Conservation (phyloP, 1,140 invertebrate genomes). For the Caenorhabditis inopinata region DNA sequence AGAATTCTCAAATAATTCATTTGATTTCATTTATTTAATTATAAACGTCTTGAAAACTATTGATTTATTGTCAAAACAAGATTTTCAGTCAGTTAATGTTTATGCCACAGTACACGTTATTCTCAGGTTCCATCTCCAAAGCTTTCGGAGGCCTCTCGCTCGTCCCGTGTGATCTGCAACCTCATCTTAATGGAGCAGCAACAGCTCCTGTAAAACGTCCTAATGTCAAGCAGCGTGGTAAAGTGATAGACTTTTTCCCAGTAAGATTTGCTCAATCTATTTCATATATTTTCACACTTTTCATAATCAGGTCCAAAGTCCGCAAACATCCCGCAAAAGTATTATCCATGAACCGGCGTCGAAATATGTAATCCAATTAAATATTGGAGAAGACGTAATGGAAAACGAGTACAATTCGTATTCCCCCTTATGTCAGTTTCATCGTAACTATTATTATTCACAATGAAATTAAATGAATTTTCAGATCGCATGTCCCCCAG, state of each 20-base stretch:
- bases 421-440: neutral
- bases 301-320: neutral
- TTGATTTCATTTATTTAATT: too few relatives aligned
- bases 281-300: neutral
- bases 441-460: too few relatives aligned
- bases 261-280: too few relatives aligned
- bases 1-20: too few relatives aligned
- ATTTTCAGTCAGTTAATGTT: too few relatives aligned
- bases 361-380: conserved; percentile 13
- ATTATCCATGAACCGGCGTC: neutral
- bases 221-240: conserved; percentile 30
- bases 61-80: too few relatives aligned
- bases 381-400: neutral
- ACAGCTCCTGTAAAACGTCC: conserved; percentile 32
- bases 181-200: neutral
- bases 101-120: too few relatives aligned
- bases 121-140: neutral
- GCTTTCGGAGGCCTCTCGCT: conserved; percentile 7
- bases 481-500: conserved; percentile 11
- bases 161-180: conserved; percentile 6
- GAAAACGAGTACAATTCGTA: conserved; percentile 20
- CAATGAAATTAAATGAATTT: neutral
- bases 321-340: neutral
- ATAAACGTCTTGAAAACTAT: too few relatives aligned
- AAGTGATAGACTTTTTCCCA: conserved; percentile 39